Percentiles rank a stretch among this genome's conserved stretches.
These are phyloP conservation scores for Drosophila nigrodunni DNA, from an alignment of 1,140 invertebrate genomes.

Conservation along the genomic window DNA sequence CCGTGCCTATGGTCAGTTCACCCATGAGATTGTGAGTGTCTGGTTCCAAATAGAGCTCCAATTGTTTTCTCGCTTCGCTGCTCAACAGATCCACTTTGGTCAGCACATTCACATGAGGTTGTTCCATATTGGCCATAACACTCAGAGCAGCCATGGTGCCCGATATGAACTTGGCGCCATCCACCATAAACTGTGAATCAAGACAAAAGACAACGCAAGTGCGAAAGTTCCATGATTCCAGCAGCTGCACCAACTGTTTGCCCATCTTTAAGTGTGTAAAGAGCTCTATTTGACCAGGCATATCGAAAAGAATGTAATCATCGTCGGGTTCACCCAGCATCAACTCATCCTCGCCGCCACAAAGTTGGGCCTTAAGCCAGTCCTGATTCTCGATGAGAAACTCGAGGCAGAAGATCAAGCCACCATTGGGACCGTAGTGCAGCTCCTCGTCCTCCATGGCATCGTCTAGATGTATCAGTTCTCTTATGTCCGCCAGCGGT, in stretches of 20 bases:
- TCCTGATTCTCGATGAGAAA: conserved; percentile 96
- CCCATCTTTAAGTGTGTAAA: conserved; percentile 98
- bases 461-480: conserved; percentile 97
- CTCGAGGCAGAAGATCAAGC: conserved; percentile 98
- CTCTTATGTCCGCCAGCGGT: conserved; percentile 94
- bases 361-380: conserved; percentile 95
- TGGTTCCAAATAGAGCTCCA: conserved; percentile 94
- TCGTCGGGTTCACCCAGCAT: conserved; percentile 87
- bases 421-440: conserved; percentile 99
- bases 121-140: conserved; percentile 98
- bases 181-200: conserved; percentile 98
- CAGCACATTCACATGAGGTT: conserved; percentile 97
- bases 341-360: conserved; percentile 84
- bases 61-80: conserved; percentile 90
- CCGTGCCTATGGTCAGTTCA: conserved; percentile 86
- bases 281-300: conserved; percentile 99
- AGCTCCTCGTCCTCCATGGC: conserved; percentile 98
- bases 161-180: conserved; percentile 97
- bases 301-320: conserved; percentile 99
- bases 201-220: conserved; percentile 96
- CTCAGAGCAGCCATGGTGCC: conserved; percentile 97
- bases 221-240: conserved; percentile 95
- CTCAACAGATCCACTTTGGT: conserved; percentile 98
- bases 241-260: conserved; percentile 91
- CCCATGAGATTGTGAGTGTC: conserved; percentile 91